phyloP scores from a whole-genome alignment of 92 coral and sea anemone genomes.

The Phenganax marumi region DNA sequence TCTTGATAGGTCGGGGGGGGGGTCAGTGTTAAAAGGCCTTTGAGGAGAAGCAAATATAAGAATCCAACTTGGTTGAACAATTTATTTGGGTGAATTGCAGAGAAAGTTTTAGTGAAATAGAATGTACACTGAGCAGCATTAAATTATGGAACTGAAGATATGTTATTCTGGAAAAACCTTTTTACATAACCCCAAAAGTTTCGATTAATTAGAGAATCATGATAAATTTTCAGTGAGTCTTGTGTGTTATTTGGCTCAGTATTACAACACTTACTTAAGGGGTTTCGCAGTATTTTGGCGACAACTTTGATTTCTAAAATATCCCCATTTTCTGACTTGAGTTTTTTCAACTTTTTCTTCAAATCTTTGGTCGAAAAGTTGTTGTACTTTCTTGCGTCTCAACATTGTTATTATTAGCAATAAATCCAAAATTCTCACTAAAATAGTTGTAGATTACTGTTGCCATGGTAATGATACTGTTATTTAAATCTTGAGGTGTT shows the following conservation, averaged over 20 bases:
- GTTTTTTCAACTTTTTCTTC: constrained; percentile 16
- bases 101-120: not conserved
- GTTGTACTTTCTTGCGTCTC: constrained; percentile 4
- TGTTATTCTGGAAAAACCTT: constrained; percentile 3
- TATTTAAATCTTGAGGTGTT: constrained; percentile 24
- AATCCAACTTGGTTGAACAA: constrained; percentile 30
- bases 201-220: not conserved
- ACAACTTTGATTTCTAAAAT: no score
- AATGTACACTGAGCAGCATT: not conserved
- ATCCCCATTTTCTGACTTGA: not conserved
- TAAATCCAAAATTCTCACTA: no score
- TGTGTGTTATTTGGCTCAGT: no score
- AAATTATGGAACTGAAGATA: constrained; percentile 4
- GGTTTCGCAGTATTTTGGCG: constrained; percentile 13
- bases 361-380: constrained; percentile 17
- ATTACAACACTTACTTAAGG: no score
- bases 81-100: constrained; percentile 29
- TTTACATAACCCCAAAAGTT: constrained; percentile 33
- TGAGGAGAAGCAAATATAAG: constrained; percentile 1
- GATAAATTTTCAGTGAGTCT: no score
- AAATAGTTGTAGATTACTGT: no score
- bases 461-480: not conserved
- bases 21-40: not conserved
- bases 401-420: no score
- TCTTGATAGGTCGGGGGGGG: constrained; percentile 27